Percentiles rank a stretch among this genome's conserved stretches.
Evolutionary conservation across 2,888 invertebrate genomes (phyloP).

Genomic region (Platerodrilus igneus): DNA sequence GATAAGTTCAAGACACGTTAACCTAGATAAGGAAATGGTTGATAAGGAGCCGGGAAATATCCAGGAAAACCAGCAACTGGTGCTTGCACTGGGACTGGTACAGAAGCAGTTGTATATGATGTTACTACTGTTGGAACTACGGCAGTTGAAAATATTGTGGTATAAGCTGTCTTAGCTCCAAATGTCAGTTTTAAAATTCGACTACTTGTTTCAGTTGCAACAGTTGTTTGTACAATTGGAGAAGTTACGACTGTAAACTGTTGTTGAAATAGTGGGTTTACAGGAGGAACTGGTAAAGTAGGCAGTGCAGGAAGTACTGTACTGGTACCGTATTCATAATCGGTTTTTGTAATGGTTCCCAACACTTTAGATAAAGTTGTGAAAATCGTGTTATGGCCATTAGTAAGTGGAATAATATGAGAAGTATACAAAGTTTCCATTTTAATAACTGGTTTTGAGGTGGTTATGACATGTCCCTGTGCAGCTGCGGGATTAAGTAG

Average conservation of each 20-base stretch:
- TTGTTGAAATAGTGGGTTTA: slow-evolving; percentile 54
- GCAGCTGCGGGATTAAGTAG: slow-evolving; percentile 63
- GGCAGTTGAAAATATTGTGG: slow-evolving; percentile 78
- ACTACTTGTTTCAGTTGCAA: slow-evolving; percentile 74
- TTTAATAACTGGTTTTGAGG: slow-evolving; percentile 71
- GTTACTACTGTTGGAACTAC: slow-evolving; percentile 79
- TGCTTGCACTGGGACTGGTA: slow-evolving; percentile 69
- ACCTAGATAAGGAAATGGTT: slow-evolving; percentile 72
- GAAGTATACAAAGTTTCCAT: slow-evolving; percentile 78
- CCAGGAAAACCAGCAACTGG: slow-evolving; percentile 66
- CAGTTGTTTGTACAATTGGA: slow-evolving; percentile 73
- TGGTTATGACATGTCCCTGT: slow-evolving; percentile 68
- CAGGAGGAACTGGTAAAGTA: slow-evolving; percentile 43
- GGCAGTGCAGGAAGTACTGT: slow-evolving; percentile 55
- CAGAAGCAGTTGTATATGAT: slow-evolving; percentile 76
- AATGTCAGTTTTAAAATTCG: slow-evolving; percentile 81
- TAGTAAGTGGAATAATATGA: slow-evolving; percentile 73
- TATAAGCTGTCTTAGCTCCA: slow-evolving; percentile 85
- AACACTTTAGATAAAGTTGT: slow-evolving; percentile 75
- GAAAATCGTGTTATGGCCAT: slow-evolving; percentile 68
- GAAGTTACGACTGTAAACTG: slow-evolving; percentile 75
- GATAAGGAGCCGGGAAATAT: slow-evolving; percentile 71
- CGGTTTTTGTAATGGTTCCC: slow-evolving; percentile 73
- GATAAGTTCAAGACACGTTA: slow-evolving; percentile 36
- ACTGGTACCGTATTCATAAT: slow-evolving; percentile 72